Evolutionary conservation across 2,113 vertebrate species (phyloP).

Genomic region (Piaya cayana): DNA sequence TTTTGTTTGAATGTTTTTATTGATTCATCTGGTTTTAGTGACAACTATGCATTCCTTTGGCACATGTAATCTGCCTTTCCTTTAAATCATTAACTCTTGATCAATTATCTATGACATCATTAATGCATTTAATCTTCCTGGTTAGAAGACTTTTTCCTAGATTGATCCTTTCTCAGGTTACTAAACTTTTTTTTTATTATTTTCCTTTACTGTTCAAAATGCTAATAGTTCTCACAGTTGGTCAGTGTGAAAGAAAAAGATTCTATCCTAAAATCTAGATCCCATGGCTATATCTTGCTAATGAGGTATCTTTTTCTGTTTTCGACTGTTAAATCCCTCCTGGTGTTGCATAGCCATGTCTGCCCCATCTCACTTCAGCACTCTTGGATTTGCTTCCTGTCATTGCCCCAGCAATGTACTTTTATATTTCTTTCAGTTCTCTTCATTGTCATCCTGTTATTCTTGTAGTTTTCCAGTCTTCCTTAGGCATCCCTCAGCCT

Average conservation of each 20-base stretch:
- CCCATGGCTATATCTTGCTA: background rate
- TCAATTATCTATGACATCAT: background rate
- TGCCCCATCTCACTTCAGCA: background rate
- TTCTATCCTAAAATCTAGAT: background rate
- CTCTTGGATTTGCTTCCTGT: background rate
- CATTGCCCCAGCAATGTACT: background rate
- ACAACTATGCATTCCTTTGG: background rate
- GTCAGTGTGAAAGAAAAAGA: background rate
- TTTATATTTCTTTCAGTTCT: background rate
- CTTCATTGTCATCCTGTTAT: background rate
- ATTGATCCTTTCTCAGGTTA: background rate
- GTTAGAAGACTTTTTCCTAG: background rate
- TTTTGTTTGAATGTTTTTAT: background rate
- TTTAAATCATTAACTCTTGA: constrained; percentile 3
- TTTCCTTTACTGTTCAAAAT: background rate
- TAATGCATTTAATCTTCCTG: constrained; percentile 8
- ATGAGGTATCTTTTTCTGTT: background rate
- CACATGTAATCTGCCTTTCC: background rate
- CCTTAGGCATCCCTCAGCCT: background rate
- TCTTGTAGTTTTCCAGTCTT: background rate
- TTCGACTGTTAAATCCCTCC: background rate
- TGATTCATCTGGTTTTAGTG: background rate
- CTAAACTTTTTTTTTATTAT: background rate
- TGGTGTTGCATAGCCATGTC: background rate
- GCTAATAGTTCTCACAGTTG: background rate